Evolutionary conservation across 2,888 invertebrate genomes (phyloP).

Genomic region (Clanis bilineata): DNA sequence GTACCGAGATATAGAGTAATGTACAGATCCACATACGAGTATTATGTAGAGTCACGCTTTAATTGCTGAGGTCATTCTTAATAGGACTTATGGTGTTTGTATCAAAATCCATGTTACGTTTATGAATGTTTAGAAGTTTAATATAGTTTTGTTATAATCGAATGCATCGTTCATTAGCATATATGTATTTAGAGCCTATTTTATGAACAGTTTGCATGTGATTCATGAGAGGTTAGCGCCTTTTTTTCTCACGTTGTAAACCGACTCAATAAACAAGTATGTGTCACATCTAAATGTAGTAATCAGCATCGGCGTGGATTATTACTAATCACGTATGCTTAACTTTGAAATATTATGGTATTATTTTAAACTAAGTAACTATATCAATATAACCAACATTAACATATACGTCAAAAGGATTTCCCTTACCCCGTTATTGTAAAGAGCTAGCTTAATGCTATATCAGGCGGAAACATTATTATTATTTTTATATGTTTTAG

Average conservation of each 20-base stretch:
- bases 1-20: slow-evolving; percentile 25
- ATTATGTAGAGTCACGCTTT: slow-evolving; percentile 27
- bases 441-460: neutral
- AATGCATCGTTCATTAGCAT: neutral
- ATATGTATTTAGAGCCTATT: neutral
- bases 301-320: neutral
- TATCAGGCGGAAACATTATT: neutral
- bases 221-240: slow-evolving; percentile 4
- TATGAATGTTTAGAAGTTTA: neutral
- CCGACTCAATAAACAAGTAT: slow-evolving; percentile 7
- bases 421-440: too few relatives aligned
- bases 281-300: slow-evolving; percentile 2
- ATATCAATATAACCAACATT: too few relatives aligned
- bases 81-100: slow-evolving; percentile 16
- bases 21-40: slow-evolving; percentile 28
- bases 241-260: slow-evolving; percentile 3
- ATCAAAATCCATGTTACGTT: slow-evolving; percentile 18
- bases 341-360: neutral
- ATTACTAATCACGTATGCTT: slow-evolving; percentile 5
- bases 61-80: slow-evolving; percentile 38
- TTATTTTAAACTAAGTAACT: neutral
- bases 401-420: too few relatives aligned
- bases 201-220: slow-evolving; percentile 3
- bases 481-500: neutral
- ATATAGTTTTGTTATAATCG: neutral